Percentiles rank a stretch among this genome's conserved stretches.
These are phyloP conservation scores for Nysson spinosus DNA, from an alignment of 2,888 invertebrate species.

Conservation along the genomic window DNA sequence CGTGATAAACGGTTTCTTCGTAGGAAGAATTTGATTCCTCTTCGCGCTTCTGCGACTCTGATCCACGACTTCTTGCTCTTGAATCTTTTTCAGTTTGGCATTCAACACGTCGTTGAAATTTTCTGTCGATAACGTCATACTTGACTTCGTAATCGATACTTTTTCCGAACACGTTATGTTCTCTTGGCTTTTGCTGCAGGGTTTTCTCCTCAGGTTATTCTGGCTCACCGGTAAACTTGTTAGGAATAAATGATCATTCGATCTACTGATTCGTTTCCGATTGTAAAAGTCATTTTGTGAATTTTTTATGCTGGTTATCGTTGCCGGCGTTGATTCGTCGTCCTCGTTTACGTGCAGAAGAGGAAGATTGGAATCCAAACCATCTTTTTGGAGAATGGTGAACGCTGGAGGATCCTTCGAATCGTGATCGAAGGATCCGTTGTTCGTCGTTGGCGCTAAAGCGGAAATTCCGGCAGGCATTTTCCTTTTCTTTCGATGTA, in stretches of 20 bases:
- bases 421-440: constrained; percentile 52
- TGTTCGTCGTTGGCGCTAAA: constrained; percentile 55
- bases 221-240: constrained; percentile 66
- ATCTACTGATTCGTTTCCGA: constrained; percentile 69
- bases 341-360: constrained; percentile 66
- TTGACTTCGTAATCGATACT: constrained; percentile 50
- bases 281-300: constrained; percentile 56
- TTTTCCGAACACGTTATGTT: constrained; percentile 73
- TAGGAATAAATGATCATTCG: constrained; percentile 70
- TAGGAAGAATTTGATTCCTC: constrained; percentile 27
- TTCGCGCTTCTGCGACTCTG: constrained; percentile 48
- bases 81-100: constrained; percentile 84
- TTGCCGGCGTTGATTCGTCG: constrained; percentile 14
- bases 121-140: constrained; percentile 76
- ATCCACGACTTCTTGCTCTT: constrained; percentile 80
- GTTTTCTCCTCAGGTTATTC: constrained; percentile 71
- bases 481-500: neutral
- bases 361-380: constrained; percentile 66
- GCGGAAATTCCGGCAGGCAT: constrained; percentile 73
- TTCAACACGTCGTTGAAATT: constrained; percentile 86
- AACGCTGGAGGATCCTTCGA: constrained; percentile 66
- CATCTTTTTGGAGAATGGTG: constrained; percentile 70
- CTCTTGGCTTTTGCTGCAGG: constrained; percentile 77
- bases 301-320: constrained; percentile 23
- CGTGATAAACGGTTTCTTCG: constrained; percentile 84